A percentile compares a stretch with the other conserved stretches of the same genome.
These are phyloP conservation scores for Equus przewalskii DNA, from an alignment of 2,113 vertebrate species.

Conservation along the genomic window DNA sequence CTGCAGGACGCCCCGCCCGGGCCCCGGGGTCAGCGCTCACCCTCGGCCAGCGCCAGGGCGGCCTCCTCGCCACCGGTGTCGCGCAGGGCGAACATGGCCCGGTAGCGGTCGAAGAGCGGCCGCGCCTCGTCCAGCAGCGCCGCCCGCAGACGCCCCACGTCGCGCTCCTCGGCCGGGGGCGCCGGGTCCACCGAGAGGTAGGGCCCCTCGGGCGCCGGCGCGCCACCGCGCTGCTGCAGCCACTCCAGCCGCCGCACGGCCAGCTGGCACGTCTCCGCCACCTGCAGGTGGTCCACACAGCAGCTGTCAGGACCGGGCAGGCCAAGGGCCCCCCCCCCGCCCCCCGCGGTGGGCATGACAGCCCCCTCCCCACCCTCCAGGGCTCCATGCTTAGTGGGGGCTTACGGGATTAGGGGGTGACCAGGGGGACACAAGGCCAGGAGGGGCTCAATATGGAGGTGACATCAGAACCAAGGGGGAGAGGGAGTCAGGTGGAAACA, in stretches of 20 bases:
- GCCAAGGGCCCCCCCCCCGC: neutral
- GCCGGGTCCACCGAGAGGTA: constrained; percentile 96
- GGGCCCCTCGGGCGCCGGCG: constrained; percentile 75
- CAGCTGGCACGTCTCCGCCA: constrained; percentile 97
- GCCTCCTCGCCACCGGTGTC: constrained; percentile 92
- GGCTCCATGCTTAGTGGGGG: neutral
- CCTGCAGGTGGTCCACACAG: constrained; percentile 84
- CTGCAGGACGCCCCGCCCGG: neutral
- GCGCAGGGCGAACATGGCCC: constrained; percentile 97
- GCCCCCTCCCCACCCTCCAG: neutral
- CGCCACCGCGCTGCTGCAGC: constrained; percentile 88
- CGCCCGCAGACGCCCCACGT: constrained; percentile 86
- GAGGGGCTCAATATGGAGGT: neutral
- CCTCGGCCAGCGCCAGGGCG: constrained; percentile 93
- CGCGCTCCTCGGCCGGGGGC: constrained; percentile 89
- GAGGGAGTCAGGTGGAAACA: neutral
- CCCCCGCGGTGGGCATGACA: neutral
- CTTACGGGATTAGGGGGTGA: neutral
- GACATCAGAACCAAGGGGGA: neutral
- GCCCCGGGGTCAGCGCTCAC: constrained; percentile 82
- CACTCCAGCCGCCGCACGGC: constrained; percentile 93
- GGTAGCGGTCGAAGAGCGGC: constrained; percentile 95
- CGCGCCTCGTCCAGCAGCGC: constrained; percentile 90
- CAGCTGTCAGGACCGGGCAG: too few species aligned
- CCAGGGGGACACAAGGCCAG: neutral